phyloP scores from a whole-genome alignment of 2,797 vertebrate genomes.

The Euthynnus affinis region DNA sequence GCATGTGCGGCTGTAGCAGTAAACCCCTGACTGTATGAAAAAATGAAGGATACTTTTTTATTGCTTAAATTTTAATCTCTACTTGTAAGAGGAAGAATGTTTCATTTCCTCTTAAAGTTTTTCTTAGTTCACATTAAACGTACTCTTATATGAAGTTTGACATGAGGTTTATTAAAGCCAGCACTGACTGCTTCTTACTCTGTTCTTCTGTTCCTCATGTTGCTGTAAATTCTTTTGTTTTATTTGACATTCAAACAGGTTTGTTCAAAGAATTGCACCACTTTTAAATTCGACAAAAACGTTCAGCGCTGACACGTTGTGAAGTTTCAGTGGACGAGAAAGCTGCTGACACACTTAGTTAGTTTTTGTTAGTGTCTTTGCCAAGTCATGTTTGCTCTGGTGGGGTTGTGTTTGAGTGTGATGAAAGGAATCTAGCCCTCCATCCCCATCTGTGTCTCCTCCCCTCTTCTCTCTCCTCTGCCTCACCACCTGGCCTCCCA shows the following conservation, averaged over 20 bases:
- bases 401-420: slow-evolving; percentile 17
- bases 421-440: slow-evolving; percentile 38
- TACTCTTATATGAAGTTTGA: not conserved
- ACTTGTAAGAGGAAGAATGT: not conserved
- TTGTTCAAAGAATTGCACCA: not conserved
- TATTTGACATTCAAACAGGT: no score
- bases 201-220: not conserved
- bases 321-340: not conserved
- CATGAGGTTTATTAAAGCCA: not conserved
- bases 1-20: not conserved
- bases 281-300: not conserved
- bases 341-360: slow-evolving; percentile 4
- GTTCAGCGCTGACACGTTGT: not conserved
- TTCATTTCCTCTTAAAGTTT: not conserved
- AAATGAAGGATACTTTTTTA: not conserved
- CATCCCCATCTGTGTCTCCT: slow-evolving; percentile 36
- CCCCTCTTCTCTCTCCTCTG: slow-evolving; percentile 16
- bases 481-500: slow-evolving; percentile 42
- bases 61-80: not conserved
- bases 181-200: not conserved
- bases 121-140: not conserved
- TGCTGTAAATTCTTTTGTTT: not conserved
- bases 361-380: slow-evolving; percentile 16
- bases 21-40: not conserved
- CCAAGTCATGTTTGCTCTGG: slow-evolving; percentile 27